Base-by-base conservation (phyloP, 2,797 vertebrate genomes). In the Characodon lateralis region DNA sequence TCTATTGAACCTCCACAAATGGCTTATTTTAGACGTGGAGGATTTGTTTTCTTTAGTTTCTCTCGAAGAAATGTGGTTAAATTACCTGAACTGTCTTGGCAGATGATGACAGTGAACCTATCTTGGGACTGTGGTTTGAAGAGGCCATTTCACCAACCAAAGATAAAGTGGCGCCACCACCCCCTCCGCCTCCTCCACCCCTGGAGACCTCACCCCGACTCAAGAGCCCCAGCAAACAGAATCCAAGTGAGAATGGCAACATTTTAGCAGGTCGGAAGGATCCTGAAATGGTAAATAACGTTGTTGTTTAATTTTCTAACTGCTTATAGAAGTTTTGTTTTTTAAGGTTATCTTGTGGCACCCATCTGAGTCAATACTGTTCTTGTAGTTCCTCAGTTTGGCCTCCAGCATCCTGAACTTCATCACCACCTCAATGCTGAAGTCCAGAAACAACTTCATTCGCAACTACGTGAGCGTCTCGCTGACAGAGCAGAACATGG, bases 61-160 rank as follows among this genome's bases (percentile, higher is more conserved):
- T 53, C 65, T 72, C 22, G 20, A 24, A 70, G 73, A 72, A 68
- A 51, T 79, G 48, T 2, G 50, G 48, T 24, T 75, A 61, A 82
- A 80, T 85, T 31, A 35, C 77, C 39, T 86, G 51, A 70, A 79
- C 26, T 81, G 75, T 88, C 63, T 83, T 85, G 89, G 63, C 92
- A 99, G 98, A 99, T 87, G 98, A 99, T 0, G 98, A 99, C 95
- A 99, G 98, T n/a, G 98, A 99, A 80, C 98, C 98, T 13, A 99
- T 99, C 93, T 91, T 99, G 71, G 98, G 98, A 41, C 97, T 99
- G 2, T 99, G 98, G 98, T 99, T 99, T 91, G 98, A 99, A 88
- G 98, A 99, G 93, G 99, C 98, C 53, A 99, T 99, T 94, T 99
- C 98, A 46, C 98, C 98, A 20, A 97, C 96, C 89, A 99, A 99